Conservation (phyloP, 1,140 invertebrate species). For the Odontomachus brunneus region DNA sequence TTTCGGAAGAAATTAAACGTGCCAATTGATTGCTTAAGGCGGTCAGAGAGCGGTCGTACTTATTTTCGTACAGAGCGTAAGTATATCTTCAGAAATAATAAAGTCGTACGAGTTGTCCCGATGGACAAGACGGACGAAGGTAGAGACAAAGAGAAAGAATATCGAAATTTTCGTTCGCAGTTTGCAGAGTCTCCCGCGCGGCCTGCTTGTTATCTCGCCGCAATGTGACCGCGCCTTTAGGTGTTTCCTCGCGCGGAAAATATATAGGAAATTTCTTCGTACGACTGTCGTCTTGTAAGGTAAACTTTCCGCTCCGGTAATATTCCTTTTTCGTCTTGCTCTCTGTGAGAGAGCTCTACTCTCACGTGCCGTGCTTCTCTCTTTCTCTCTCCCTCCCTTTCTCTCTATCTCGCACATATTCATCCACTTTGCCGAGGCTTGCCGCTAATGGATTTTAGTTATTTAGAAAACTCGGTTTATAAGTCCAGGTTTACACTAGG, state of each 20-base stretch:
- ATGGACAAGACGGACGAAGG: no score
- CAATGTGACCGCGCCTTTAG: slow-evolving; percentile 49
- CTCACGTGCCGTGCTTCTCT: background rate
- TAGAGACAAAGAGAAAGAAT: background rate
- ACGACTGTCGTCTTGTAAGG: slow-evolving; percentile 28
- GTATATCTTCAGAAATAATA: no score
- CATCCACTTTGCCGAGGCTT: background rate
- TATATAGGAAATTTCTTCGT: slow-evolving; percentile 45
- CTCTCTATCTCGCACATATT: slow-evolving; percentile 1
- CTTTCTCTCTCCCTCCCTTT: background rate
- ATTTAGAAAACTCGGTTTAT: slow-evolving; percentile 46
- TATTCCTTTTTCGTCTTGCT: background rate
- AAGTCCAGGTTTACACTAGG: slow-evolving; percentile 6
- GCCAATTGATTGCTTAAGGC: no score
- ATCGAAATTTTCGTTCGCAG: slow-evolving; percentile 43
- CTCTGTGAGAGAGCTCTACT: no score
- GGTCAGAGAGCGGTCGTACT: no score
- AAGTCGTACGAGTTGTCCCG: no score
- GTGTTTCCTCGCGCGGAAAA: slow-evolving; percentile 47
- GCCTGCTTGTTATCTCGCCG: slow-evolving; percentile 35
- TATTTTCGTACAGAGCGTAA: no score
- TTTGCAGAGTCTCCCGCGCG: background rate
- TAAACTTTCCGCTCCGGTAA: slow-evolving; percentile 45
- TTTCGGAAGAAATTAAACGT: no score
- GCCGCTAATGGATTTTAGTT: slow-evolving; percentile 57